phyloP scores from a whole-genome alignment of 1,140 invertebrate genomes.

The Stenopsyche tienmushanensis region DNA sequence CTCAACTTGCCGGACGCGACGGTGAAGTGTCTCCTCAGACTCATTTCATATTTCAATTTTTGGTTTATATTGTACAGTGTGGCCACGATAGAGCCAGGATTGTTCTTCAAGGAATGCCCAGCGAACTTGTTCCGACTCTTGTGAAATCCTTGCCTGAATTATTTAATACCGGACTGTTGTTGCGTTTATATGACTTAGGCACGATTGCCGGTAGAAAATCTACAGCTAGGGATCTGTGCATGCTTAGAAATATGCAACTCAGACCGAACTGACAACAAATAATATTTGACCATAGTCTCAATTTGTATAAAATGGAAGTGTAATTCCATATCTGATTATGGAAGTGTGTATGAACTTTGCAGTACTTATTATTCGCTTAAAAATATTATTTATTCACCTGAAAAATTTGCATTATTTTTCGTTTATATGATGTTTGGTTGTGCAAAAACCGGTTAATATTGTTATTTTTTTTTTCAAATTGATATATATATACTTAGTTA shows the following conservation, averaged over 20 bases:
- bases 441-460: too few species aligned
- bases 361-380: too few species aligned
- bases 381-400: too few species aligned
- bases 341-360: too few species aligned
- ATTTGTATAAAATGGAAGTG: background rate
- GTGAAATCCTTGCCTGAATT: conserved; percentile 75
- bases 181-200: conserved; percentile 76
- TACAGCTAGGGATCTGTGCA: conserved; percentile 78
- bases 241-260: conserved; percentile 75
- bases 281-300: background rate
- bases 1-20: conserved; percentile 71
- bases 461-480: too few species aligned
- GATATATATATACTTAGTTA: too few species aligned
- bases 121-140: conserved; percentile 73
- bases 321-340: too few species aligned
- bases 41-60: conserved; percentile 81
- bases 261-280: conserved; percentile 52
- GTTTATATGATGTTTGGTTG: too few species aligned
- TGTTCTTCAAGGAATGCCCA: conserved; percentile 80
- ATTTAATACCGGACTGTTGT: conserved; percentile 70
- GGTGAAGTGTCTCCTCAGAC: conserved; percentile 79
- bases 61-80: conserved; percentile 79
- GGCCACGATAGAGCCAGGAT: conserved; percentile 71
- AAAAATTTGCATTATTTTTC: too few species aligned
- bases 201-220: conserved; percentile 70